Base-by-base conservation (phyloP, 2,797 vertebrate species). In the Galaxias olidus region DNA sequence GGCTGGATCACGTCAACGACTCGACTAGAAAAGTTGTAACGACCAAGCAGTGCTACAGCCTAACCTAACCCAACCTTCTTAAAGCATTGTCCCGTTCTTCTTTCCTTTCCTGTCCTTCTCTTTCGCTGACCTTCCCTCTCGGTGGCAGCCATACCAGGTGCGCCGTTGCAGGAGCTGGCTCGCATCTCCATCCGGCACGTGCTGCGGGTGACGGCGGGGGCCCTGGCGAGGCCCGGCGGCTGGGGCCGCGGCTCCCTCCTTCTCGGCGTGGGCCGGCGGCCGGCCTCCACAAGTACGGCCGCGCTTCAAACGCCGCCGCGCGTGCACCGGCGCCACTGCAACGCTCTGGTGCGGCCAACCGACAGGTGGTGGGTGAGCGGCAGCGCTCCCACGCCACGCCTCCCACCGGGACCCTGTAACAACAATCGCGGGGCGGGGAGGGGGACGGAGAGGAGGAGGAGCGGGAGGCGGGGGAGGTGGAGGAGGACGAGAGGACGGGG, bases 141-240 rank as follows among this genome's bases (percentile, higher is more conserved):
- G n/a, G n/a, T n/a, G n/a, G n/a, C 80, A 98, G 97, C 97, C 1
- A 93, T 91, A 0, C 93, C 93, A 92, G 4, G 95, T 96, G 0
- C 94, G 94, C 61, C 94, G 8, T 86, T 98, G 8, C 97, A 99
- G 87, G 97, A 98, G 63, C 86, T 98, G 79, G 87, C 95, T 8
- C 95, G 96, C 8, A 93, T 98, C 12, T 92, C 94, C 77, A 99
- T 99, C 89, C 94, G 97, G 0, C 92, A 94, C 79, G 92, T 94
- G 53, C 92, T 99, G 12, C 91, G 95, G 48, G 94, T 90, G 74
- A 84, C 82, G 59, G 87, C 0, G 0, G n/a, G n/a, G 91, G 88
- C 0, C 76, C 81, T 2, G 77, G 47, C 0, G 92, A 91, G 0
- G 69, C n/a, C n/a, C 79, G 63, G 0, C 88, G 61, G 57, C 20